These are phyloP conservation scores for Saimiri boliviensis DNA, from an alignment of 2,113 vertebrate species.

Conservation along the genomic window DNA sequence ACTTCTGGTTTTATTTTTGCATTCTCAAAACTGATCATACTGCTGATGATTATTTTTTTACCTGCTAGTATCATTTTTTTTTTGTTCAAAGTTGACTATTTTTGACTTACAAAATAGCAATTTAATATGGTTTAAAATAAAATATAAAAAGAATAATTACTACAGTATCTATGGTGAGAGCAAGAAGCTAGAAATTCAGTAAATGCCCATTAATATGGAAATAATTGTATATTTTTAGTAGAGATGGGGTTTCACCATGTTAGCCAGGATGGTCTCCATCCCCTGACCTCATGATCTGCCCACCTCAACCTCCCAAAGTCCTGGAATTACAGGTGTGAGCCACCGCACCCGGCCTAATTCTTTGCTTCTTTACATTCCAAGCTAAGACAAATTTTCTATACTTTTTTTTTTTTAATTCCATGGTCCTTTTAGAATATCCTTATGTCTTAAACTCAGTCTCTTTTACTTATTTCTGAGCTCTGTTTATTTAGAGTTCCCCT, in stretches of 20 bases:
- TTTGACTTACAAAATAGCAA: not conserved
- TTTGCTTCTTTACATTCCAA: not conserved
- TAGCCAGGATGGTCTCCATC: no score
- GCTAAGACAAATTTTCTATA: not conserved
- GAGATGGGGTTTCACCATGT: no score
- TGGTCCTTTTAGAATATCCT: not conserved
- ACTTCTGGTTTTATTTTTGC: conserved; percentile 18
- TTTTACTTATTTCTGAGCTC: conserved; percentile 10
- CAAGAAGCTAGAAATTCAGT: not conserved
- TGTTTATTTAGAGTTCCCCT: not conserved
- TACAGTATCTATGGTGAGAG: not conserved
- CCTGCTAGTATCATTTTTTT: not conserved
- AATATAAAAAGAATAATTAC: not conserved
- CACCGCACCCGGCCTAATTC: not conserved
- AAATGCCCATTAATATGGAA: not conserved
- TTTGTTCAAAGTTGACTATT: not conserved
- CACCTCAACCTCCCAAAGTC: no score
- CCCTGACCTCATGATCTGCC: no score
- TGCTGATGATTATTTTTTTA: not conserved
- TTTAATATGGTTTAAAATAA: not conserved
- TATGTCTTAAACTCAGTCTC: conserved; percentile 16
- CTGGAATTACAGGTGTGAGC: no score
- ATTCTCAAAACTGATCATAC: not conserved
- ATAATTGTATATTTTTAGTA: not conserved
- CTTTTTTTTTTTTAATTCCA: not conserved